Evolutionary conservation across 2,797 vertebrate genomes (phyloP), one percentile per base, ranked within the genome.

Genomic region (Aeoliscus strigatus): DNA sequence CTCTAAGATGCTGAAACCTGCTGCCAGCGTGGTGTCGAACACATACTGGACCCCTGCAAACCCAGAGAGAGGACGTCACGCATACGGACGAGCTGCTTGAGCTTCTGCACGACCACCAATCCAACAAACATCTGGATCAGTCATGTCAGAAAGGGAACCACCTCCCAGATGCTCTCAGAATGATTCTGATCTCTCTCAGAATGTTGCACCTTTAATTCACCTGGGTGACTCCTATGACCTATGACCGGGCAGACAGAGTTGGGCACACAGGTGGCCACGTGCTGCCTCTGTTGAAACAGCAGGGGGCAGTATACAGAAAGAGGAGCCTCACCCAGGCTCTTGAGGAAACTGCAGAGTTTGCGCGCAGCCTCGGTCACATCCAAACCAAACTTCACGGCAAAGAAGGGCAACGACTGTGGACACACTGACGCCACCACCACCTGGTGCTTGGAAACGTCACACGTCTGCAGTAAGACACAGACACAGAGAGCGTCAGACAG

Each of bases 321-420:
- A n/a, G n/a, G n/a, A n/a, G n/a, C n/a, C 91, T 90, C 79, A 98
- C 95, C 95, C 0, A 96, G 80, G 60, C 85, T 89, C 81, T 96
- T 96, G 57, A 98, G 89, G 84, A 97, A 96, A 64, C 90, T 83
- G 58, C 93, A 96, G 72, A 97, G 90, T 58, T 91, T 95, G 47
- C 78, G 88, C 24, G 92, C 84, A 9, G 93, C 93, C 56, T 93
- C 91, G 1, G 76, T 81, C 75, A 98, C 58, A 37, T 89, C 90
- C 75, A 97, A 39, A 26, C 61, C 84, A 46, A 94, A 93, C 72
- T 93, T 95, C 61, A 91, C 87, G 38, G 94, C 93, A 69, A 98
- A 98, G 77, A 94, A 98, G 54, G 95, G 93, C 84, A 98, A 86
- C 12, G 94, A 94, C 85, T 97, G 94, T 9, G 93, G 93, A 77